Evolutionary conservation across 2,797 vertebrate genomes (phyloP), one percentile per base, ranked within the genome.

Genomic region (Rhynchotus rufescens): DNA sequence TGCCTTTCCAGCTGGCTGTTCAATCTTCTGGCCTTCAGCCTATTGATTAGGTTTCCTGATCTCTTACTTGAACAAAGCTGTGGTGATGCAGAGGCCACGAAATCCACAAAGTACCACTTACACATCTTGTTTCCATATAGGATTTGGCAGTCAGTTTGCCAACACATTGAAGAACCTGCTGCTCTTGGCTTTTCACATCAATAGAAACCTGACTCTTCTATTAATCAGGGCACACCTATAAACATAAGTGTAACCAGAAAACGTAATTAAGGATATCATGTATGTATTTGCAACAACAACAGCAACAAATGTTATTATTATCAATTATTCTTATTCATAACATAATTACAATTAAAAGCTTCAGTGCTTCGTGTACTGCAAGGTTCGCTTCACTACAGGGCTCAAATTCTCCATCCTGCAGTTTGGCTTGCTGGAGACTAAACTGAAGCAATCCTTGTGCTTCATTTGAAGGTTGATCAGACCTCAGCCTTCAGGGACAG

Each of bases 51-150:
- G 59, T 83, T 90, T 90, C 45, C 69, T 72, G 75, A 66, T 86
- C 89, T 82, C 72, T 80, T 75, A 78, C 60, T 80, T 49, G 52
- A 92, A 80, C 54, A 80, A 91, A 91, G 66, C 82, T 47, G 54
- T 57, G 62, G 54, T 28, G 42, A 78, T n/a, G 25, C n/a, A 74
- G 65, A 78, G n/a, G 32, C 69, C 51, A 40, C 30, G 44, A 89
- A 65, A 77, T 26, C 69, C 51, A 40, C 30, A 44, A 89, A 65
- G 77, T 26, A 28, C n/a, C 45, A 17, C 66, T 78, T 88, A 80
- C 68, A 72, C 68, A 45, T 80, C 49, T 86, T 74, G 65, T 91
- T 93, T 78, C 59, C 42, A 15, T 56, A 44, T 16, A 82, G 34
- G 28, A 69, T 85, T 91, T 90, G 62, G 51, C 66, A 90, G 52